Conservation (phyloP, 64 coral and sea anemone species). For the Orbicella faveolata region DNA sequence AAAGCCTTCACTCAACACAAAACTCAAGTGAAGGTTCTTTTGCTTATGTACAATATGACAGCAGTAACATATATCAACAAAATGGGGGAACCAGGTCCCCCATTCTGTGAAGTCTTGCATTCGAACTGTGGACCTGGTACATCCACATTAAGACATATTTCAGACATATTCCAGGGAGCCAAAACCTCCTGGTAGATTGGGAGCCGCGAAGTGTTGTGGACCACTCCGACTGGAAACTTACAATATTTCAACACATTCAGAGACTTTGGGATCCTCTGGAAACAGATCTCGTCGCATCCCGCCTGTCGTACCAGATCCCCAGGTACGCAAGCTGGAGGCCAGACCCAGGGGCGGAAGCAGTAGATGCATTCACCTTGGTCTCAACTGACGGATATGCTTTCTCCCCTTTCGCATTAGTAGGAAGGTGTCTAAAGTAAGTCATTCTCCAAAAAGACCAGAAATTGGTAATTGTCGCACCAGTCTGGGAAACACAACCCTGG, state of each 20-base stretch:
- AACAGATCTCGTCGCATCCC: background rate
- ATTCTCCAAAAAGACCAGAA: background rate
- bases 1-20: background rate
- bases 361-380: background rate
- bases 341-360: background rate
- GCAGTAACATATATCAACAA: constrained; percentile 28
- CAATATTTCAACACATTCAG: no score
- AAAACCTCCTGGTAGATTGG: background rate
- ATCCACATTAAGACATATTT: no score
- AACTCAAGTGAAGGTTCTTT: background rate
- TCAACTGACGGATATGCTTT: constrained; percentile 1
- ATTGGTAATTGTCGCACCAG: constrained; percentile 19
- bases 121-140: constrained; percentile 16
- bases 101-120: background rate
- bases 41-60: constrained; percentile 1
- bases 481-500: constrained; percentile 30
- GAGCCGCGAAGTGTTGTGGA: background rate
- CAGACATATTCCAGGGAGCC: background rate
- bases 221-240: no score
- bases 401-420: constrained; percentile 45
- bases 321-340: no score
- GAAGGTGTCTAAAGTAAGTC: background rate
- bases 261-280: background rate
- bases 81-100: constrained; percentile 25
- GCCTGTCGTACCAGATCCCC: background rate